Base-by-base conservation (phyloP, 1,140 invertebrate genomes). In the Eupristina koningsbergeri region DNA sequence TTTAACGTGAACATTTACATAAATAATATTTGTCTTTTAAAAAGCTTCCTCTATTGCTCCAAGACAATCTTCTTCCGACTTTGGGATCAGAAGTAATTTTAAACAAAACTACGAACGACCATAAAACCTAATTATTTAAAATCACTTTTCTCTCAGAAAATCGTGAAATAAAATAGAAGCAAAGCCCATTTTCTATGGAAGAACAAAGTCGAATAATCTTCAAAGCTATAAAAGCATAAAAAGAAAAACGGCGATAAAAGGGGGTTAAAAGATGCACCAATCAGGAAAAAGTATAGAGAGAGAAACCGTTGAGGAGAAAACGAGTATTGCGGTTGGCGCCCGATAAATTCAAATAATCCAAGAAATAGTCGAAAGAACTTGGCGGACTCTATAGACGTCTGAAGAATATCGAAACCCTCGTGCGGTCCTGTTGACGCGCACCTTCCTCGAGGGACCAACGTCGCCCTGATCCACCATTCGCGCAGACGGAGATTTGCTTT, bases 321-420 rank as follows among this genome's bases (percentile, higher is more conserved):
- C 50, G 29, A 69, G n/a, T 8, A 1, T 29, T 64, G 36, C 41
- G 41, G 63, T 29, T 47, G 26, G 29, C 34, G 64, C 19, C 45
- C 45, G 8, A 22, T 41, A 41, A 81, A 81, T 73, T 69, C 67
- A 47, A 61, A 61, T 73, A 73, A 81, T 81, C 79, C 79, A 2
- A 2, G 78, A 45, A 69, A 69, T 26, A 80, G 36, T 17, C 41
- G n/a, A 36, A 50, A 41, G 61, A 63, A 63, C 53, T 78, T 29
- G 13, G 31, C 47, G 13, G 36, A 69, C 26, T 26, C n/a, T 26
- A 36, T 19, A 0, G 15, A 15, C 9, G 3, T n/a, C 61, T 26
- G n/a, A n/a, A 45, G 61, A 45, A 31, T 45, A 36, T 45, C n/a
- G 9, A 9, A n/a, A 34, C 9, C 19, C 61, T 3, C 50, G 11